phyloP scores from a whole-genome alignment of 1,140 invertebrate genomes.

The Orius insidiosus region DNA sequence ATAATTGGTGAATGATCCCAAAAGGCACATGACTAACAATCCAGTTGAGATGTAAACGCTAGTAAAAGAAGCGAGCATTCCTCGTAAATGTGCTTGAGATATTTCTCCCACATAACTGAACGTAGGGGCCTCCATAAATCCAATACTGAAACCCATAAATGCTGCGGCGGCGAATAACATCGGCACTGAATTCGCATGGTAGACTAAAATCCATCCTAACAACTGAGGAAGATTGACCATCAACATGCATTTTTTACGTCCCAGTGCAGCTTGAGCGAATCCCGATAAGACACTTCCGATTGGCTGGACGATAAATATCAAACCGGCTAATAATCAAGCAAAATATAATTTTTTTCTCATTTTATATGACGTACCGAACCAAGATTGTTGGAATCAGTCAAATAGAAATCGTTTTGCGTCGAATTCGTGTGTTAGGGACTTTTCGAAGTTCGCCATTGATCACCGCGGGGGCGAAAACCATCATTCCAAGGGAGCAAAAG shows the following conservation, averaged over 20 bases:
- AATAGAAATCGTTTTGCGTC: constrained; percentile 13
- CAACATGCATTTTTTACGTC: constrained; percentile 22
- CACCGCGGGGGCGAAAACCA: constrained; percentile 20
- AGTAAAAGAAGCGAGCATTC: constrained; percentile 19
- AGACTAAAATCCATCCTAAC: constrained; percentile 20
- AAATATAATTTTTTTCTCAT: not conserved
- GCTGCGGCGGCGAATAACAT: constrained; percentile 18
- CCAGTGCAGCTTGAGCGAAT: constrained; percentile 16
- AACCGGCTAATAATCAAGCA: constrained; percentile 19
- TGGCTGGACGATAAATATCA: constrained; percentile 21
- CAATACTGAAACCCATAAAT: constrained; percentile 23
- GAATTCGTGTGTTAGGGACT: not conserved
- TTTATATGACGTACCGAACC: constrained; percentile 23
- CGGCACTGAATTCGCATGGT: constrained; percentile 13
- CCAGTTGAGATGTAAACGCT: constrained; percentile 17
- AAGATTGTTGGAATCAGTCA: constrained; percentile 21
- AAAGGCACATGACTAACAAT: constrained; percentile 19
- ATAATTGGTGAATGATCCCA: constrained; percentile 19
- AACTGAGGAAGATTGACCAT: constrained; percentile 22
- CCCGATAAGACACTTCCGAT: constrained; percentile 22
- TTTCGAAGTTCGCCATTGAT: constrained; percentile 21
- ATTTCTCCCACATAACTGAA: constrained; percentile 36
- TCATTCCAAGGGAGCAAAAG: constrained; percentile 22
- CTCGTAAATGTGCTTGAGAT: constrained; percentile 24
- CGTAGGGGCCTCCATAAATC: constrained; percentile 34